Conservation (phyloP, 1,140 invertebrate genomes). For the Vollenhovia emeryi region DNA sequence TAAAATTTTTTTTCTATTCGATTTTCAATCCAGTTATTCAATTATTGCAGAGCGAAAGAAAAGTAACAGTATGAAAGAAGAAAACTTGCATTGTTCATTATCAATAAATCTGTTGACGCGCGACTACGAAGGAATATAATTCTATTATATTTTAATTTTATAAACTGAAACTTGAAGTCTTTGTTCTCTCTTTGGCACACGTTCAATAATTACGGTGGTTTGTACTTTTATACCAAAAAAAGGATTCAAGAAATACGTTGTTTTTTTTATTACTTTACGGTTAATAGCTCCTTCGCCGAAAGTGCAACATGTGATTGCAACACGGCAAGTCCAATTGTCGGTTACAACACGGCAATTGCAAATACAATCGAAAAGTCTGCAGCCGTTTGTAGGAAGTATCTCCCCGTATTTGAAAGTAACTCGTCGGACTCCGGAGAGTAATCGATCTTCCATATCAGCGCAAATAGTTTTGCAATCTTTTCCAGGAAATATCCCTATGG, state of each 20-base stretch:
- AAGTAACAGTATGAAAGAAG: background rate
- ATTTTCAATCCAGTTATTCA: background rate
- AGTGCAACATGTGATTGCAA: constrained; percentile 36
- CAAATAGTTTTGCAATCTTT: constrained; percentile 16
- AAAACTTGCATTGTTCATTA: background rate
- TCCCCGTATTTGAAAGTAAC: constrained; percentile 34
- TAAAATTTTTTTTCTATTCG: background rate
- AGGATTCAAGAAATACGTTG: background rate
- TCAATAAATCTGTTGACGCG: background rate
- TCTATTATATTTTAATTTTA: background rate
- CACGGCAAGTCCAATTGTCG: constrained; percentile 27
- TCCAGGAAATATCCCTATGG: background rate
- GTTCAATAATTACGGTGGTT: background rate
- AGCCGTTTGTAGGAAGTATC: constrained; percentile 24
- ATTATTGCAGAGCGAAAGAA: background rate
- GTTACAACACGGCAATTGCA: constrained; percentile 29
- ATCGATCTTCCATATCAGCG: constrained; percentile 42
- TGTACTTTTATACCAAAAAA: background rate
- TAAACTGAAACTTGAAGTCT: background rate
- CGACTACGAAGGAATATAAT: too few species aligned
- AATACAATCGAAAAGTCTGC: constrained; percentile 31
- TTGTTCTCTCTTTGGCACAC: background rate
- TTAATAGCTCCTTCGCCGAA: constrained; percentile 21
- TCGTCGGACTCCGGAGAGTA: constrained; percentile 1
- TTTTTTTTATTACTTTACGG: background rate